These are phyloP conservation scores for Orchestes rusci DNA, from an alignment of 2,888 invertebrate species.

Conservation along the genomic window DNA sequence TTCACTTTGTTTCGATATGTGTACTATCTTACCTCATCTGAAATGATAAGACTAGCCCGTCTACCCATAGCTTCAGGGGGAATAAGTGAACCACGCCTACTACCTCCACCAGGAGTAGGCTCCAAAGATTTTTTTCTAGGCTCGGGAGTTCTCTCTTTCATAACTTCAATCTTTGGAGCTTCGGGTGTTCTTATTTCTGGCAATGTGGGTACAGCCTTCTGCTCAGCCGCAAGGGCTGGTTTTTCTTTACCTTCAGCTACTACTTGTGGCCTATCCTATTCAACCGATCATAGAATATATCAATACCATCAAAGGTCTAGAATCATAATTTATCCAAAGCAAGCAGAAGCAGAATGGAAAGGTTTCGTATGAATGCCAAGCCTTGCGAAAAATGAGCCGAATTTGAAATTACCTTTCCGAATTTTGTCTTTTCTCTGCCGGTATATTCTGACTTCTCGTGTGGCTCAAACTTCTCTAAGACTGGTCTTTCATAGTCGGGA, in stretches of 20 bases:
- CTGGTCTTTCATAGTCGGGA: conserved; percentile 70
- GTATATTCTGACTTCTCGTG: conserved; percentile 45
- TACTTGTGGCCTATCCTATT: conserved; percentile 36
- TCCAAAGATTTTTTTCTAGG: conserved; percentile 63
- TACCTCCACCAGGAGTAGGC: conserved; percentile 45
- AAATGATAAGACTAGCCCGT: conserved; percentile 84
- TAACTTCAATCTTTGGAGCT: conserved; percentile 82
- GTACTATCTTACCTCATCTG: conserved; percentile 92
- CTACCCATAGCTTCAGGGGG: conserved; percentile 82
- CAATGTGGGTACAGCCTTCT: conserved; percentile 38
- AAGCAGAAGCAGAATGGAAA: conserved; percentile 1
- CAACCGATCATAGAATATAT: not conserved
- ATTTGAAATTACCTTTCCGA: conserved; percentile 43
- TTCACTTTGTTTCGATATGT: too few species aligned
- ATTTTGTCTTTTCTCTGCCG: conserved; percentile 45
- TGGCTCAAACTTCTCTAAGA: conserved; percentile 60
- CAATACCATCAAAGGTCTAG: too few species aligned
- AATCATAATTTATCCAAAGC: too few species aligned
- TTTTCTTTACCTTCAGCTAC: conserved; percentile 31
- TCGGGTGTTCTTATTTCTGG: conserved; percentile 68
- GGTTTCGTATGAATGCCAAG: too few species aligned
- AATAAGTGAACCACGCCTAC: conserved; percentile 78
- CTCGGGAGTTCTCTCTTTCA: conserved; percentile 65
- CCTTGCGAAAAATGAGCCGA: too few species aligned
- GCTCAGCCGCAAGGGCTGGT: conserved; percentile 28